Evolutionary conservation across 2,888 invertebrate species (phyloP), one percentile per base, ranked within the genome.

Genomic region (Steromphala cineraria): DNA sequence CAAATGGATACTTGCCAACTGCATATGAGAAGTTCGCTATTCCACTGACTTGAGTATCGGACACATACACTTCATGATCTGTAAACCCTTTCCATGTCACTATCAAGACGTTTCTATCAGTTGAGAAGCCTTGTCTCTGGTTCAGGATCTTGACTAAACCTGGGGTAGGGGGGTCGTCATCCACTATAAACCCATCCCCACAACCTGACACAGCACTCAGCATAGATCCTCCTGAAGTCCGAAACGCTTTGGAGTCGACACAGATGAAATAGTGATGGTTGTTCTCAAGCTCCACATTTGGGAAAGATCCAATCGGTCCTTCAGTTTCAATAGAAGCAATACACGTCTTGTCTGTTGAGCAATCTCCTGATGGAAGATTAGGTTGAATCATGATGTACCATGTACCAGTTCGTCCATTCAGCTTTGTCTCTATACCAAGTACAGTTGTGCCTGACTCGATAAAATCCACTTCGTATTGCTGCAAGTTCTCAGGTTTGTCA

Each of bases 161-260:
- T 0, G 24, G 21, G n/a, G 17, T 55, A n/a, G 83, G 83, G 13
- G 53, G n/a, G 0, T 19, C 67, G 21, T 78, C 80, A 67, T 81
- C 81, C 15, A 83, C 52, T 10, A 78, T 15, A 13, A 83, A 62
- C 3, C 83, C 83, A 75, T 83, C 71, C 55, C 83, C 78, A 75
- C 81, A 83, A 0, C 28, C 46, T 15, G 36, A n/a, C 8, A 79
- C 15, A 10, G 7, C 10, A 46, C 10, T 13, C 1, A 46, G 8
- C 46, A 46, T 10, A 46, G 46, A 46, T 1, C 46, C 46, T 10
- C 46, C 46, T 75, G 75, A 21, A 52, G 17, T 19, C 8, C 19
- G 15, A 28, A 31, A 13, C 2, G n/a, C 52, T 7, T 46, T 13
- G 24, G 13, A 19, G 31, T 62, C 21, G 19, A 21, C 53, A 62